Percentiles rank a stretch among this genome's conserved stretches.
These are phyloP conservation scores for Sericinus montela DNA, from an alignment of 2,888 invertebrate genomes.

Conservation along the genomic window DNA sequence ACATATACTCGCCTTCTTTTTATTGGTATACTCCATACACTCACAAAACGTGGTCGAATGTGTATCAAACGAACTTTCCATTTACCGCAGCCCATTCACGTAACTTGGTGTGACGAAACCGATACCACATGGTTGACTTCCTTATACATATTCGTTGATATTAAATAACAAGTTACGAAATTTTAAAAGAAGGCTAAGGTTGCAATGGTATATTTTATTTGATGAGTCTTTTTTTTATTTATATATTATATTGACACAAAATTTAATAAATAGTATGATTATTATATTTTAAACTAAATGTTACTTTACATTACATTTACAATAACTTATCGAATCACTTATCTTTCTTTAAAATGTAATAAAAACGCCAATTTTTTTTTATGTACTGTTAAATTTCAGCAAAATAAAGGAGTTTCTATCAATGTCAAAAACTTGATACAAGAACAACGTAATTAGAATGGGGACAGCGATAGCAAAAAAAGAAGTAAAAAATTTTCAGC, in stretches of 20 bases:
- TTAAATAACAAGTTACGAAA: constrained; percentile 51
- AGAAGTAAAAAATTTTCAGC: constrained; percentile 32
- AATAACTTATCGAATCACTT: no score
- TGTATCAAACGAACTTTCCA: constrained; percentile 41
- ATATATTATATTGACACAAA: no score
- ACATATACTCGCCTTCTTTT: neutral
- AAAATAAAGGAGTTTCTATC: constrained; percentile 12
- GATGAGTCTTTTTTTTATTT: no score
- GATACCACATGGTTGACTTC: constrained; percentile 18
- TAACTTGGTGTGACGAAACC: constrained; percentile 26
- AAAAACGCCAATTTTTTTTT: neutral
- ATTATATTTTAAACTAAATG: no score
- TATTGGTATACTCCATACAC: neutral
- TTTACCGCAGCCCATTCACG: constrained; percentile 26
- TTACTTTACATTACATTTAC: no score
- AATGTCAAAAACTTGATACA: constrained; percentile 19
- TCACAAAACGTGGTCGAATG: neutral
- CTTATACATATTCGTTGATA: constrained; percentile 25
- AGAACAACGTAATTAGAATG: constrained; percentile 10
- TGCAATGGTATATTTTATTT: constrained; percentile 24
- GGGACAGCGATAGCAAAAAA: constrained; percentile 32
- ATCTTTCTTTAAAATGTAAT: no score
- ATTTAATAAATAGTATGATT: no score
- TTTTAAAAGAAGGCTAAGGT: constrained; percentile 67
- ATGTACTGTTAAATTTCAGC: neutral